Evolutionary conservation across 2,888 invertebrate species (phyloP), one percentile per base, ranked within the genome.

Genomic region (Arenicola marina): DNA sequence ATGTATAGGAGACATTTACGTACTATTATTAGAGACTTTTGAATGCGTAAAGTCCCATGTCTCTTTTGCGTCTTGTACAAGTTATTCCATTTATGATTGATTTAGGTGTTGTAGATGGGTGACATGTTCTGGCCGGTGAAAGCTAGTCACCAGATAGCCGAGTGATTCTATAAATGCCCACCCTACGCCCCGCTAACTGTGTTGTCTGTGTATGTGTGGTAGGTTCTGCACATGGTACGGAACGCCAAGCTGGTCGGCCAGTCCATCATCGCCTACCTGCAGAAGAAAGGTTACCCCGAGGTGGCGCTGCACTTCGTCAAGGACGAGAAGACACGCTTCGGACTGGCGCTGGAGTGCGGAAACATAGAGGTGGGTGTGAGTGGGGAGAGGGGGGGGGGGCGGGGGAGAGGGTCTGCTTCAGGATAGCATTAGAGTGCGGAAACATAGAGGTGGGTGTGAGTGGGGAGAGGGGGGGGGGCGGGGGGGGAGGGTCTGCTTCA

Each of bases 241-340:
- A 95, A 93, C 65, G 92, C 97, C 11, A 92, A 96, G 75, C 87
- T 99, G 0, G 96, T 99, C 15, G 99, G 99, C 0, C 99, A 99
- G 86, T 95, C 97, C 61, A 99, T 99, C 77, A 99, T 99, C 76
- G 94, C 98, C 0, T 99, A 99, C 80, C 86, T 99, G 63, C 98
- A 99, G 84, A 95, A 97, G 84, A 99, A 99, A 85, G 97, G 98
- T 1, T 99, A 98, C 82, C 98, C 99, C 0, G 98, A 99, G 85
- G 96, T 99, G 11, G 99, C 99, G 0, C 86, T 99, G 2, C 98
- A 99, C 84, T 99, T 99, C 85, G 99, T 99, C 1, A 98, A 99
- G 83, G 98, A 99, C 82, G 93, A 98, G 69, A 96, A 96, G 81
- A 99, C 98, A 0, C 88, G 96, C 26, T 93, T 99, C 78, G 91